These are phyloP conservation scores for Scaptomyza montana DNA, from an alignment of 1,140 invertebrate species.

Conservation along the genomic window DNA sequence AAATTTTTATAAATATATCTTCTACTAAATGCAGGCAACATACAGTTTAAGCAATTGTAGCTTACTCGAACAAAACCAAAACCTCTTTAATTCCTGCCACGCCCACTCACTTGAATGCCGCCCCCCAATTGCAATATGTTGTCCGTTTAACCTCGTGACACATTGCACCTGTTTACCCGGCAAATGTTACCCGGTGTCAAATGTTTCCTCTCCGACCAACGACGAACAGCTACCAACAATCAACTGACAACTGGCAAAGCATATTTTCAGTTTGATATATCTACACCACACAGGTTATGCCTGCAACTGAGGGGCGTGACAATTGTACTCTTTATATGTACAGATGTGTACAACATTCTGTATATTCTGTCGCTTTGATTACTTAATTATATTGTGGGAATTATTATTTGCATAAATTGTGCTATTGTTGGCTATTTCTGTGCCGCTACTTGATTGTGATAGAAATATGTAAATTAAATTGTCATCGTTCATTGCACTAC, in stretches of 20 bases:
- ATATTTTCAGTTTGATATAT: neutral
- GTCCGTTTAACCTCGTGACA: neutral
- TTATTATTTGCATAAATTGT: conserved; percentile 21
- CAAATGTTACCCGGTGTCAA: neutral
- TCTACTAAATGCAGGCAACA: too few relatives aligned
- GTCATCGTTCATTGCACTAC: conserved; percentile 6
- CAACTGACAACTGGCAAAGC: neutral
- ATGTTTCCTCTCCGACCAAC: neutral
- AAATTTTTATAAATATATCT: too few relatives aligned
- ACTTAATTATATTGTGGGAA: conserved; percentile 20
- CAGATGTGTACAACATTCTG: too few relatives aligned
- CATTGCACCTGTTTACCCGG: neutral
- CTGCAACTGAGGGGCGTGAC: neutral
- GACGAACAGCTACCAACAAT: too few relatives aligned
- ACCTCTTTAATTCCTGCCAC: neutral
- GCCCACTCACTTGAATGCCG: neutral
- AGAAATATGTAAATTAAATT: conserved; percentile 1
- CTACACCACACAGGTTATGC: too few relatives aligned
- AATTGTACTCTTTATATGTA: neutral
- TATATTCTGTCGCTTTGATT: neutral
- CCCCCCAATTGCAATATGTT: neutral
- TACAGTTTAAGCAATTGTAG: too few relatives aligned
- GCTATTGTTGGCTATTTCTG: neutral
- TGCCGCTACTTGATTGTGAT: neutral
- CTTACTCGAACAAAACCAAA: neutral